phyloP scores from a whole-genome alignment of 2,113 vertebrate species.

The Odontophorus gujanensis region DNA sequence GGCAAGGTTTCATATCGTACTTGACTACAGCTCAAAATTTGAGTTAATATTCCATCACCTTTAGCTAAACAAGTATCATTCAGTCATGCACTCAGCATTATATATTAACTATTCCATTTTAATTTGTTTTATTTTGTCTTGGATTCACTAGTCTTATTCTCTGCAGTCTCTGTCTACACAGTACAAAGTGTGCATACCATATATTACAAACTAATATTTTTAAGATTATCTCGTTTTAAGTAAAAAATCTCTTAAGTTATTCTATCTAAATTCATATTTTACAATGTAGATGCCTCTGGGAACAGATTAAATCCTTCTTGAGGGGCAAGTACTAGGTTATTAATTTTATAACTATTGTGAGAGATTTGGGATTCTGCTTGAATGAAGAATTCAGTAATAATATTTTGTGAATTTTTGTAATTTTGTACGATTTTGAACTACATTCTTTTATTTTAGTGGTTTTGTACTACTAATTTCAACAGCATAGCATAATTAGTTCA shows the following conservation, averaged over 20 bases:
- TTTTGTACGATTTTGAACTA: background rate
- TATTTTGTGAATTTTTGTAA: background rate
- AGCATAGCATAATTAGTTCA: background rate
- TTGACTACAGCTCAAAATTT: constrained; percentile 25
- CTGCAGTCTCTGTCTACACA: background rate
- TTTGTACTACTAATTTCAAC: background rate
- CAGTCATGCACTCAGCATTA: background rate
- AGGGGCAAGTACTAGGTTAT: background rate
- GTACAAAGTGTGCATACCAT: background rate
- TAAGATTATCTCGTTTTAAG: background rate
- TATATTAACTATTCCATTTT: constrained; percentile 6
- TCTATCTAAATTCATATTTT: background rate
- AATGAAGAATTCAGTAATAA: background rate
- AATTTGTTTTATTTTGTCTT: constrained; percentile 24
- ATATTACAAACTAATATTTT: background rate
- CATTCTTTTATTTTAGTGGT: background rate
- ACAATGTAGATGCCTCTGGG: background rate
- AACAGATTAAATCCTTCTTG: background rate
- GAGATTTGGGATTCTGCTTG: background rate
- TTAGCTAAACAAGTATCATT: background rate
- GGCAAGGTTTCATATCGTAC: background rate
- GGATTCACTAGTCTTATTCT: background rate
- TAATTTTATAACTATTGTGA: background rate
- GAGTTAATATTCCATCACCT: background rate
- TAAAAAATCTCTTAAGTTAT: background rate